Evolutionary conservation across 2,797 vertebrate genomes (phyloP).

Genomic region (Catharus ustulatus): DNA sequence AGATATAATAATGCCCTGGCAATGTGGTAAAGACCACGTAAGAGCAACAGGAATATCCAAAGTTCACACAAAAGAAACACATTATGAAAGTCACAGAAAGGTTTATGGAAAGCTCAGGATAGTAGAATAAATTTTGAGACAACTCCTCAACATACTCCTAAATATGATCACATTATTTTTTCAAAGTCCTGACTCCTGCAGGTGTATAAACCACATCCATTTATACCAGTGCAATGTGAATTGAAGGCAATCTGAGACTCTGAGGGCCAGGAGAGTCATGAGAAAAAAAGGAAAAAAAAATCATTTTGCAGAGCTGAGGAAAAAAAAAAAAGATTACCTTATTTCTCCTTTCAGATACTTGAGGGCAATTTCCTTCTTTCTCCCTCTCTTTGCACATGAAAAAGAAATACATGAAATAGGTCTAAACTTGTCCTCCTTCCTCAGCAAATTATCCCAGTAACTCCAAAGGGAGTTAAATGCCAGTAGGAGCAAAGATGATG

Average conservation of each 20-base stretch:
- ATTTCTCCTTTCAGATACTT: neutral
- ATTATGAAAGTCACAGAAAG: neutral
- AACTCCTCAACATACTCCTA: neutral
- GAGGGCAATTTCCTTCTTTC: neutral
- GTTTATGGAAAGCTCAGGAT: neutral
- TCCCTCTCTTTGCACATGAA: neutral
- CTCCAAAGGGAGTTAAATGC: neutral
- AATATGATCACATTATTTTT: neutral
- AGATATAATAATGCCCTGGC: rapidly evolving
- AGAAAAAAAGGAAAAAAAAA: neutral
- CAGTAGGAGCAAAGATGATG: neutral
- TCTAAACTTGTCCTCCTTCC: neutral
- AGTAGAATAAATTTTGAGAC: neutral
- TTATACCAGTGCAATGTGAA: neutral
- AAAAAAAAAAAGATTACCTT: neutral
- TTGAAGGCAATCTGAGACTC: neutral
- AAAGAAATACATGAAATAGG: neutral
- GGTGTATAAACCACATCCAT: neutral
- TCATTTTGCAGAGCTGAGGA: neutral
- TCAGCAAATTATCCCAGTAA: neutral
- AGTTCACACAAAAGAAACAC: neutral
- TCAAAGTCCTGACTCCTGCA: neutral
- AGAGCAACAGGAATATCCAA: neutral
- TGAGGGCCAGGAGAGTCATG: neutral
- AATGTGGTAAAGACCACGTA: neutral